phyloP scores from a whole-genome alignment of 2,888 invertebrate species.

The Bhutanitis thaidina region DNA sequence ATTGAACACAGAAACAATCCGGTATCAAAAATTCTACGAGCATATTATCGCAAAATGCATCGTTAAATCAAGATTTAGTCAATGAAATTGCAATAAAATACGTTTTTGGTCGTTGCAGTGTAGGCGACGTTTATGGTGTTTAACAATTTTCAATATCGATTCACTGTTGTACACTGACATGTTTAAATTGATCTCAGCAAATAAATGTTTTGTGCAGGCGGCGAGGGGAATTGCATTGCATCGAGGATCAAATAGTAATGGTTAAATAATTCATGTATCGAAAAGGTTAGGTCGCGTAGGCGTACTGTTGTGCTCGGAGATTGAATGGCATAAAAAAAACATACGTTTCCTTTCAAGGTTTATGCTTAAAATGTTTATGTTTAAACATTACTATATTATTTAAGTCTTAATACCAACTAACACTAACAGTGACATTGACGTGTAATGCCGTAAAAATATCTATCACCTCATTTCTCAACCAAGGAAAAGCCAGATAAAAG shows the following conservation, averaged over 20 bases:
- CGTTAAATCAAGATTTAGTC: conserved; percentile 47
- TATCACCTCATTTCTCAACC: no score
- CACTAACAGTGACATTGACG: no score
- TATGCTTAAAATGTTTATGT: no score
- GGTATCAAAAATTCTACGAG: conserved; percentile 5
- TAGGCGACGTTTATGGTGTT: conserved; percentile 42
- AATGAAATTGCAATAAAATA: conserved; percentile 40
- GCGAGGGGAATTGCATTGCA: not conserved
- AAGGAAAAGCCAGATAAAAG: no score
- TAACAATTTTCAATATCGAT: conserved; percentile 20
- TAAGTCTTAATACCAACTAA: no score
- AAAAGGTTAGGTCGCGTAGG: conserved; percentile 8
- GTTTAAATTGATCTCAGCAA: conserved; percentile 12
- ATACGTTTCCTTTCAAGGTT: not conserved
- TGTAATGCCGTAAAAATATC: no score
- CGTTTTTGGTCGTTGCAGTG: conserved; percentile 34
- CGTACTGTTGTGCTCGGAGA: not conserved
- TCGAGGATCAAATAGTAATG: conserved; percentile 9
- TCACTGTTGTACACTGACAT: conserved; percentile 17
- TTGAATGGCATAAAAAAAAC: conserved; percentile 1
- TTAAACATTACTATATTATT: no score
- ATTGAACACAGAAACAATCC: not conserved
- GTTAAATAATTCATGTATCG: not conserved
- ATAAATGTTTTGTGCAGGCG: not conserved
- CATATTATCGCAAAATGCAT: conserved; percentile 31